Conservation (phyloP, 2,113 vertebrate species). For the Cygnus atratus region DNA sequence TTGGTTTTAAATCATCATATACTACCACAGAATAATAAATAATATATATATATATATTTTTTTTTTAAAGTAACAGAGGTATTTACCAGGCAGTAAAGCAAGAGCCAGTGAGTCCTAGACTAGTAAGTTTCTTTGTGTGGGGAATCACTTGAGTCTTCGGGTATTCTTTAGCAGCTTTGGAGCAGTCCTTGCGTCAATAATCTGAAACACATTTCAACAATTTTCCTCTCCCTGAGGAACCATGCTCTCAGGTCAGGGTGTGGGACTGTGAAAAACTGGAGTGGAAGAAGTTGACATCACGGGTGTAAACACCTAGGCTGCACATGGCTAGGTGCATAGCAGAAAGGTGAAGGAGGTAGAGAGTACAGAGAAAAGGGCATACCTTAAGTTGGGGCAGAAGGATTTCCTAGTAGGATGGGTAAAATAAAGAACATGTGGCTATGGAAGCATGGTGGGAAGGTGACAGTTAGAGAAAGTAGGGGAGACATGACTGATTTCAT, state of each 20-base stretch:
- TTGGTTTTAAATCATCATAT: fast-evolving
- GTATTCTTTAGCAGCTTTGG: background rate
- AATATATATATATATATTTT: background rate
- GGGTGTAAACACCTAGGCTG: background rate
- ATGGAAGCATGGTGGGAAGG: background rate
- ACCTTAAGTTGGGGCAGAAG: background rate
- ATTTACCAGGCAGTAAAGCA: background rate
- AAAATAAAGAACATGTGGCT: background rate
- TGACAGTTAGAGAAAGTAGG: background rate
- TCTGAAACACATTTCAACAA: background rate
- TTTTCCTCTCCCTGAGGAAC: background rate
- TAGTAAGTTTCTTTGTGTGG: background rate
- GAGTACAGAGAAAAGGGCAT: background rate
- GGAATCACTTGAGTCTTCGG: background rate
- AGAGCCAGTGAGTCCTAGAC: background rate
- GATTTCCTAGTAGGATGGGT: background rate
- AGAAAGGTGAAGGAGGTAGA: background rate
- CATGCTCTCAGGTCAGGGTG: background rate
- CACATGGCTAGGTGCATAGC: no score
- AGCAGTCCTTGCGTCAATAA: background rate
- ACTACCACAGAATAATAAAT: background rate
- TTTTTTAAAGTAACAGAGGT: background rate
- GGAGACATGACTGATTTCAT: background rate
- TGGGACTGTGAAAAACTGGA: background rate
- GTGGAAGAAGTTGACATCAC: background rate